Evolutionary conservation across 2,888 invertebrate genomes (phyloP), one percentile per base, ranked within the genome.

Genomic region (Eulithis testata): DNA sequence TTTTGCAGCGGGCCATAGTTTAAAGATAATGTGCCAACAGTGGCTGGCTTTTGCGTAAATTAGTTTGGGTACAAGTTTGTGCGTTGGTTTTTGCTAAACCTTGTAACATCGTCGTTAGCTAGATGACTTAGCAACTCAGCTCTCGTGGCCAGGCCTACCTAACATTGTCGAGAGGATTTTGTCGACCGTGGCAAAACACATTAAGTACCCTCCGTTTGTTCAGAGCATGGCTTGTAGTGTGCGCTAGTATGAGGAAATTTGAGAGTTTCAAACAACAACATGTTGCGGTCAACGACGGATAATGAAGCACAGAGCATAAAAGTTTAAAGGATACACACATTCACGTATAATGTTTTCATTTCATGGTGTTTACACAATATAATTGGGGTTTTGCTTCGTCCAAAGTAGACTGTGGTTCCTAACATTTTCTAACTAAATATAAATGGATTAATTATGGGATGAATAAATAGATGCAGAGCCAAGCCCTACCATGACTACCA

Each of bases 51-150:
- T 66, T 62, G 66, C 70, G 53, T 64, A 69, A 68, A 72, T 72
- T 73, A 70, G 72, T 70, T 73, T 69, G 58, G 63, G 65, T 58
- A 57, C 44, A 55, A 50, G 63, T 63, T 60, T 61, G 60, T 56
- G 66, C 52, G 51, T 66, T 49, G 47, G 73, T 73, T 73, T 73
- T 73, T 73, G 73, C 64, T 62, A 69, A 67, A 68, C 65, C 67
- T 66, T 64, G 70, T 70, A 63, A 70, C 68, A 69, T 59, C 66
- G 66, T 73, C 73, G 65, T 73, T 73, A 72, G 63, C 65, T 69
- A 67, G 70, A 73, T 73, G 73, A 73, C 70, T 68, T 64, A 66
- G 73, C 73, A 72, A 70, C 65, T 62, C 40, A 51, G 66, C 68
- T 65, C 69, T 67, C 66, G 69, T 70, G 70, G 70, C 68, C 60